These are phyloP conservation scores for Lepidurus packardi DNA, from an alignment of 1,140 invertebrate genomes.

Conservation along the genomic window DNA sequence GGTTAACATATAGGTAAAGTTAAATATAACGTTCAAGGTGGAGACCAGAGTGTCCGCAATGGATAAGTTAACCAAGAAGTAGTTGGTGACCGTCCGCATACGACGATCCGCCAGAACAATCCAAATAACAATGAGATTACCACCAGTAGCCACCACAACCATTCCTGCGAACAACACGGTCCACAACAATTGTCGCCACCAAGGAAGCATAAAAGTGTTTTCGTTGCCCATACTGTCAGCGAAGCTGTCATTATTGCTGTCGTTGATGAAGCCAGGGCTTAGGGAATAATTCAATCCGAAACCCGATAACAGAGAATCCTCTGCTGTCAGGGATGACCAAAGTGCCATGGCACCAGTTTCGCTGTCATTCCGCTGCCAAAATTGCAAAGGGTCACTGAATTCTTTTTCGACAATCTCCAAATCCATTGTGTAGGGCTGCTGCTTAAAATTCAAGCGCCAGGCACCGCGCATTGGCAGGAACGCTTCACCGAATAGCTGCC, in stretches of 20 bases:
- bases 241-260: neutral
- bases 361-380: neutral
- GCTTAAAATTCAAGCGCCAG: no score
- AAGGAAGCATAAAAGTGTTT: slow-evolving; percentile 64
- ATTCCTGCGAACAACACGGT: slow-evolving; percentile 74
- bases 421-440: no score
- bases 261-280: neutral
- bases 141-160: slow-evolving; percentile 83
- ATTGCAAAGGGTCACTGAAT: no score
- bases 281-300: neutral
- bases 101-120: slow-evolving; percentile 83
- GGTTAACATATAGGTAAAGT: slow-evolving; percentile 87
- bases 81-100: slow-evolving; percentile 93
- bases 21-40: slow-evolving; percentile 85
- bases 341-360: neutral
- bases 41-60: slow-evolving; percentile 88
- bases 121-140: slow-evolving; percentile 92
- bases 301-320: neutral
- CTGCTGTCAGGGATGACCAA: neutral
- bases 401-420: no score
- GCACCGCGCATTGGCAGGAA: no score
- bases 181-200: slow-evolving; percentile 81
- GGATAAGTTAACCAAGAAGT: slow-evolving; percentile 86
- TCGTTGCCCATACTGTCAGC: neutral
- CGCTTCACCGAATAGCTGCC: no score